Base-by-base conservation (phyloP, 1,140 invertebrate genomes). In the Hormaphis cornu region DNA sequence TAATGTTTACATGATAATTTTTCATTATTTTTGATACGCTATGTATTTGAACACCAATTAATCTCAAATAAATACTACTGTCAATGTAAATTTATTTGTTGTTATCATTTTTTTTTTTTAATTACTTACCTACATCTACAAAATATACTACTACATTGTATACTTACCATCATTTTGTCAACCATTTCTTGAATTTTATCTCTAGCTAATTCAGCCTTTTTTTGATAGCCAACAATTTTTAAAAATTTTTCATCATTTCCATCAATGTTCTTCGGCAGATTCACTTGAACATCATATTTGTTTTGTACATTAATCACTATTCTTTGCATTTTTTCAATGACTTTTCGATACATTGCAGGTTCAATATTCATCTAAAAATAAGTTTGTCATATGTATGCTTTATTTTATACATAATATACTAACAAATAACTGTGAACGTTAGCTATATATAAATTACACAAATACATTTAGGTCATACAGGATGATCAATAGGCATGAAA, bases 121-220 rank as follows among this genome's bases (percentile, higher is more conserved):
- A n/a, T n/a, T n/a, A n/a, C n/a, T n/a, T n/a, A n/a, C n/a, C n/a
- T n/a, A n/a, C n/a, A n/a, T n/a, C n/a, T n/a, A n/a, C n/a, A n/a
- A n/a, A n/a, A n/a, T n/a, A 3, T 42, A 80, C 82, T 81, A 79
- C n/a, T n/a, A n/a, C n/a, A n/a, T n/a, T n/a, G n/a, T n/a, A n/a
- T n/a, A n/a, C n/a, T n/a, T n/a, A n/a, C n/a, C n/a, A 89, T 88
- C 79, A 91, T 81, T 78, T 95, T 89, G 73, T 88, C 86, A 0
- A 97, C 92, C 74, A 97, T 95, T 74, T 89, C 87, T 78, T 94
- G 81, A 70, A 98, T 97, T 72, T 90, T 91, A 73, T 95, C 90
- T 73, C 87, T 87, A 20, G 95, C 95, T 69, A 83, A 84, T 42
- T 88, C 79, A 5, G 89, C 87, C 76, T 91, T 89, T 63, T 90